Base-by-base conservation (phyloP, 2,888 invertebrate genomes). In the Linyphia triangularis region DNA sequence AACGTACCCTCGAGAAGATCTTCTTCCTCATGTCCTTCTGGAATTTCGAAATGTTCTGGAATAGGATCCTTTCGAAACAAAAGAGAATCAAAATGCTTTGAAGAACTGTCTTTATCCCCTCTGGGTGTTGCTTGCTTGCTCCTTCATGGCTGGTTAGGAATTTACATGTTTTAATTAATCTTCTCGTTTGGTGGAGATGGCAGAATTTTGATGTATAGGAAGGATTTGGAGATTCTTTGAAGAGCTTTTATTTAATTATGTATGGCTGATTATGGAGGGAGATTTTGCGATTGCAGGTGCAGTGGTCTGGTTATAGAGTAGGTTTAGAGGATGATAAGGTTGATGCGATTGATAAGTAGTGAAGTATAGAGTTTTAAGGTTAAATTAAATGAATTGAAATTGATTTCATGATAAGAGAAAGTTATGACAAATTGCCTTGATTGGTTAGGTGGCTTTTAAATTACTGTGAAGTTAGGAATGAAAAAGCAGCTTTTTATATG, bases 151-250 rank as follows among this genome's bases (percentile, higher is more conserved):
- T 16, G 19, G 67, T 67, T 67, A 33, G 30, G 67, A n/a, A 33
- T 26, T 26, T n/a, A 30, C 67, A 33, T 30, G 33, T 67, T 67
- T 67, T 33, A 67, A 67, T 67, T 67, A 67, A 67, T 67, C 67
- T 67, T 33, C 67, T 67, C 67, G 33, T 67, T 67, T 19, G 19
- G 16, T n/a, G n/a, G n/a, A 51, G 51, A 51, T 51, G 33, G 9
- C 5, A 9, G 33, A 9, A 33, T 33, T 33, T 33, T 33, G 51
- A 13, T 51, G 51, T n/a, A n/a, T n/a, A 16, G 13, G 51, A 16
- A n/a, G 51, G 1, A 51, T 51, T 51, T 51, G 51, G n/a, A 51
- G 51, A 51, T 51, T 51, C 51, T 51, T 51, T n/a, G 16, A n/a
- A n/a, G 51, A 51, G 51, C 13, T 51, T 51, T 51, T 13, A 5